These are phyloP conservation scores for Bicyclus anynana DNA, from an alignment of 1,140 invertebrate species.

Conservation along the genomic window DNA sequence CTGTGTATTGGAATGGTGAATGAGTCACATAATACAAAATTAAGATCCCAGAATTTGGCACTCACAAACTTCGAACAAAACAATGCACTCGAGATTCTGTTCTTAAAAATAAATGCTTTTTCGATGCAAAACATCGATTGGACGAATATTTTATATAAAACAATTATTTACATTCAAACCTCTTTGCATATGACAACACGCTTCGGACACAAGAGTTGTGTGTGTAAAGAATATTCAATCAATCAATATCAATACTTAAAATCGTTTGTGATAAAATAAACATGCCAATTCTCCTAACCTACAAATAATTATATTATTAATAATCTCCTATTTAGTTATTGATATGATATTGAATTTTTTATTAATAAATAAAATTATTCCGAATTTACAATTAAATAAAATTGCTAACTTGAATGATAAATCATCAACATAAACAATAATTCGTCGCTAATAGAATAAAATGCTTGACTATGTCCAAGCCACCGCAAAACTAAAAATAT, in stretches of 20 bases:
- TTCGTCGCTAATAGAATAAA: constrained; percentile 38
- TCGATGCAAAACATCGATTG: constrained; percentile 40
- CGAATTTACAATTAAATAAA: constrained; percentile 26
- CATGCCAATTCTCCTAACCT: constrained; percentile 24
- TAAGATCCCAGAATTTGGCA: constrained; percentile 60
- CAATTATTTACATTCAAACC: constrained; percentile 59
- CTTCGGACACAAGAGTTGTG: not conserved
- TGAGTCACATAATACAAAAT: constrained; percentile 38
- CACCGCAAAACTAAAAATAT: not conserved
- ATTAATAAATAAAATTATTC: constrained; percentile 32
- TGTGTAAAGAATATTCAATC: too few species aligned
- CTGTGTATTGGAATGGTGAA: constrained; percentile 67
- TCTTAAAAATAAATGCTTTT: constrained; percentile 62
- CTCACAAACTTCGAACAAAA: constrained; percentile 45
- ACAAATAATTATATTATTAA: constrained; percentile 20
- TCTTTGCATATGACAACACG: not conserved
- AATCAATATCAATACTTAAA: constrained; percentile 8
- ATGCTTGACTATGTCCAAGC: not conserved
- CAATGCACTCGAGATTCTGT: constrained; percentile 54
- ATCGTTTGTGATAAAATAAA: constrained; percentile 28
- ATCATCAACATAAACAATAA: constrained; percentile 45
- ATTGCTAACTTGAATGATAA: constrained; percentile 27
- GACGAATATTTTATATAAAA: constrained; percentile 63
- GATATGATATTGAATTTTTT: constrained; percentile 22
- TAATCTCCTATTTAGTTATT: constrained; percentile 25